Base-by-base conservation (phyloP, 2,888 invertebrate species). In the Drosophila merina region DNA sequence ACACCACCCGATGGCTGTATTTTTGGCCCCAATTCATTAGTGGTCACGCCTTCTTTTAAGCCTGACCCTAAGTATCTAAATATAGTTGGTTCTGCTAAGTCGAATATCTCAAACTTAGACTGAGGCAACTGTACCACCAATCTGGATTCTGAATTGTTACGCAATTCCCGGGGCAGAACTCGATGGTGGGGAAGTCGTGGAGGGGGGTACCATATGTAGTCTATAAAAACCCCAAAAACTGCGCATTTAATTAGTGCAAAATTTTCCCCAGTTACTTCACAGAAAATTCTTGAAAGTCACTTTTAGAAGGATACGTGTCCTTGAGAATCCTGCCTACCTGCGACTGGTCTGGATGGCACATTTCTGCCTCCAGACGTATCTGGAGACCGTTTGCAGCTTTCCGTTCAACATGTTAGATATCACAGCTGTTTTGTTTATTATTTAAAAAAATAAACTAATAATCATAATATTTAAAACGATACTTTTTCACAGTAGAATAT, bases 321-420 rank as follows among this genome's bases (percentile, higher is more conserved):
- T 44, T 10, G 7, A 20, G 1, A 26, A 8, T 40, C 20, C 60
- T 26, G 58, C 79, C 69, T 70, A 80, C 80, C 80, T 60, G 12
- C 86, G 86, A 40, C 44, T 26, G 5, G 63, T 31, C 0, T 66
- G 68, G 5, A 44, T n/a, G 8, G 14, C 57, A n/a, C 51, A 44
- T 40, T 48, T 47, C 40, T 77, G 72, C 36, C 45, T 57, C 0
- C 76, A 52, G 40, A 76, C 9, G 45, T 71, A 56, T 9, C 45
- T 57, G n/a, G 75, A 59, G 14, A 76, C 5, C 26, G 48, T 60
- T 48, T 79, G 68, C 30, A 80, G 42, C 38, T 70, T 72, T 30
- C 60, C 58, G 59, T 57, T 72, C 5, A 82, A 60, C 77, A 75
- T 82, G 4, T 44, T 62, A 6, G 30, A 10, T 66, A 64, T 66